These are phyloP conservation scores for Xerus inauris DNA, from an alignment of 2,113 vertebrate species.

Conservation along the genomic window DNA sequence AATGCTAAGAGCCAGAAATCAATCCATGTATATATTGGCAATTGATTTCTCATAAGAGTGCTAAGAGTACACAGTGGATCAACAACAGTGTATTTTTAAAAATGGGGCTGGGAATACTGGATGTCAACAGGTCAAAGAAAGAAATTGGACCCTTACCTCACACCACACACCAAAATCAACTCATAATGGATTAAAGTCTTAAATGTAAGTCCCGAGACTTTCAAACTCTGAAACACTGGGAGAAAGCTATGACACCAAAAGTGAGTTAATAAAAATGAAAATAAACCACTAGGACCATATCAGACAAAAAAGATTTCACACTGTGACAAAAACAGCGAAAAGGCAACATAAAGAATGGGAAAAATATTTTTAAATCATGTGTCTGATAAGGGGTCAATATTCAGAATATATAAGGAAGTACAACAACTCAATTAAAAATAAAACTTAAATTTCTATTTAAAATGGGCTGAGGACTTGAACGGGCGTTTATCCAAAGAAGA, in stretches of 20 bases:
- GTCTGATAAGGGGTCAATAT: too few relatives aligned
- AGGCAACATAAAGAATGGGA: too few relatives aligned
- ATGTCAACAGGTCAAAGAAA: neutral
- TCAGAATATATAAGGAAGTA: neutral
- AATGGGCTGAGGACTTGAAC: neutral
- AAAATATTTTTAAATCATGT: too few relatives aligned
- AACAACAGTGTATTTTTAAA: neutral
- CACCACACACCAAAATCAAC: neutral
- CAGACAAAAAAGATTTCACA: neutral
- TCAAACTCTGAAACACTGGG: neutral
- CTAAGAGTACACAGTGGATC: neutral
- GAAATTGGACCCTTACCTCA: neutral
- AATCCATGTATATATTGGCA: neutral
- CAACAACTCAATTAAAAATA: neutral
- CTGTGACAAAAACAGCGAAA: neutral
- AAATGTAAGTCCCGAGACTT: neutral
- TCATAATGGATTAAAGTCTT: neutral
- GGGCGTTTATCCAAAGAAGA: too few relatives aligned
- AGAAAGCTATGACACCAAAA: neutral
- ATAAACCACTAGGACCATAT: neutral
- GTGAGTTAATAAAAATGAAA: neutral
- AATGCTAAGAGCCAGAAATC: too few relatives aligned
- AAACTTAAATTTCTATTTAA: neutral
- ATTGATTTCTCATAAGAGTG: neutral
- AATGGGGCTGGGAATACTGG: neutral